Evolutionary conservation across 1,140 invertebrate species (phyloP).

Genomic region (Leptinotarsa undecemlineata): DNA sequence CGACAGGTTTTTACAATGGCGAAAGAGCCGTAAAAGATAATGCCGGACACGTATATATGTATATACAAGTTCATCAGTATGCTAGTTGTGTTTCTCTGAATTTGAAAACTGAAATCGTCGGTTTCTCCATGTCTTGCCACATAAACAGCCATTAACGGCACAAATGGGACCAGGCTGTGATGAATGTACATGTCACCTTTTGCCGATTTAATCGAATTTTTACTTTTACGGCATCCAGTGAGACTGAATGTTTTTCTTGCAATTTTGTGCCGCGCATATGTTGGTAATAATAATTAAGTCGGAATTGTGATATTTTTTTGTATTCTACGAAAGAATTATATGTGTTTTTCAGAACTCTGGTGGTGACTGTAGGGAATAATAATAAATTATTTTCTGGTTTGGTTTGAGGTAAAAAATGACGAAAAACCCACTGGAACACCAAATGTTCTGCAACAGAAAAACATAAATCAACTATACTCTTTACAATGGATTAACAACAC

Average conservation of each 20-base stretch:
- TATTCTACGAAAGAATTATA: not conserved
- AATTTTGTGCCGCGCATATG: not conserved
- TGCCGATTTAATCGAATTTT: slow-evolving; percentile 11
- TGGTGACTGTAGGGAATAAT: too few species aligned
- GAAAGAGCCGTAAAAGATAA: slow-evolving; percentile 12
- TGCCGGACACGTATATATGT: slow-evolving; percentile 2
- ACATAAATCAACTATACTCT: too few species aligned
- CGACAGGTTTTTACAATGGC: slow-evolving; percentile 23
- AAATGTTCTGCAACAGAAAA: too few species aligned
- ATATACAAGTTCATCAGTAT: slow-evolving; percentile 8
- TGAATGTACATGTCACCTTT: slow-evolving; percentile 11
- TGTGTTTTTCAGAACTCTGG: too few species aligned
- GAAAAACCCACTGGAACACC: too few species aligned
- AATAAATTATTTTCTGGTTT: too few species aligned
- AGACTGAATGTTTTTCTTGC: not conserved
- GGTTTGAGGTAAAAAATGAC: too few species aligned
- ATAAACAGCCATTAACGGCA: slow-evolving; percentile 12
- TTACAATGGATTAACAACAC: too few species aligned
- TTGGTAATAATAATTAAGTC: slow-evolving; percentile 4
- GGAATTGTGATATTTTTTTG: not conserved
- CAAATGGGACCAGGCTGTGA: not conserved
- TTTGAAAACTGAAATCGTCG: slow-evolving; percentile 20
- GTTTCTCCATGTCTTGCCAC: slow-evolving; percentile 16
- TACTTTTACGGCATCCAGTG: not conserved
- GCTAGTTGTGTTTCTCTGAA: slow-evolving; percentile 10